These are phyloP conservation scores for Adrianichthys oophorus DNA, from an alignment of 2,797 vertebrate genomes.

Conservation along the genomic window DNA sequence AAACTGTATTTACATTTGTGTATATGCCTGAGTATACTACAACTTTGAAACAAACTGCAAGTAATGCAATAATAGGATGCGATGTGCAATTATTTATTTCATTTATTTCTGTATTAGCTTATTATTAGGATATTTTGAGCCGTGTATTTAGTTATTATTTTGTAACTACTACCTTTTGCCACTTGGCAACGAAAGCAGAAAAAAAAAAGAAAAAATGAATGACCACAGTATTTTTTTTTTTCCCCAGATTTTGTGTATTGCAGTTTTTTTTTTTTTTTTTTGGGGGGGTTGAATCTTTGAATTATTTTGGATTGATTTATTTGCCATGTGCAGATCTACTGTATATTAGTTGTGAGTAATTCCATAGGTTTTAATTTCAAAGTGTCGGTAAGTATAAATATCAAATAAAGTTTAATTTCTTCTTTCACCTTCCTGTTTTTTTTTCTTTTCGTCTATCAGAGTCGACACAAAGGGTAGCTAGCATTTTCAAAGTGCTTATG, in stretches of 20 bases:
- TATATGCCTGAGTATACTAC: slow-evolving; percentile 63
- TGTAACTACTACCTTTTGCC: slow-evolving; percentile 35
- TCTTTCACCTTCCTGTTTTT: slow-evolving; percentile 68
- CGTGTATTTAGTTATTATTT: slow-evolving; percentile 41
- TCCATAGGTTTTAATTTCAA: slow-evolving; percentile 73
- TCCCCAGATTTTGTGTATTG: slow-evolving; percentile 66
- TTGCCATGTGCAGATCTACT: slow-evolving; percentile 73
- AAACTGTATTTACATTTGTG: slow-evolving; percentile 71
- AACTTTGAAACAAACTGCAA: slow-evolving; percentile 72
- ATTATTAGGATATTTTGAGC: slow-evolving; percentile 34
- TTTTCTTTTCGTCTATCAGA: slow-evolving; percentile 9
- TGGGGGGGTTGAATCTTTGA: slow-evolving; percentile 58
- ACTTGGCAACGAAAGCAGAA: slow-evolving; percentile 42
- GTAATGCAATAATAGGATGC: slow-evolving; percentile 79
- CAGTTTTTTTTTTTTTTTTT: slow-evolving; percentile 38
- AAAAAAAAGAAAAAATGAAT: slow-evolving; percentile 31
- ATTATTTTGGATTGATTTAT: slow-evolving; percentile 71
- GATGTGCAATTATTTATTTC: slow-evolving; percentile 77
- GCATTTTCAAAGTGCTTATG: too few species aligned
- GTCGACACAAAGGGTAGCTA: too few species aligned
- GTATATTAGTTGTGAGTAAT: slow-evolving; percentile 77
- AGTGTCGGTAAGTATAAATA: slow-evolving; percentile 74
- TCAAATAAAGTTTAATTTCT: slow-evolving; percentile 75
- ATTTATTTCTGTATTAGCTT: slow-evolving; percentile 54
- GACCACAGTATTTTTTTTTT: slow-evolving; percentile 25